Conservation (phyloP, 2,113 vertebrate species). For the Corydoras sp. region DNA sequence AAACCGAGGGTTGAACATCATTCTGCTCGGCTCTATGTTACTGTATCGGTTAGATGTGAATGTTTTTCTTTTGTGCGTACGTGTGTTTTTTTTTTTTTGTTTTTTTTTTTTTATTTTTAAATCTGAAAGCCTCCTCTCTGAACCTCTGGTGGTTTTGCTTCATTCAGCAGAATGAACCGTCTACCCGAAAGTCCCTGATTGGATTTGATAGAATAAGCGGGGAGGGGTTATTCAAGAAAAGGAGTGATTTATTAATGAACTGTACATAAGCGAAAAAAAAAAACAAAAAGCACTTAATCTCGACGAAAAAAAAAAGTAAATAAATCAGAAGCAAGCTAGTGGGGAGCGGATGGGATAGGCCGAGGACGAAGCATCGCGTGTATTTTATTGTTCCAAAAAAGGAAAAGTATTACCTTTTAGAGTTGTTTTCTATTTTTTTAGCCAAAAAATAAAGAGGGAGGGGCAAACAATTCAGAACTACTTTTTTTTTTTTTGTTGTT, state of each 20-base stretch:
- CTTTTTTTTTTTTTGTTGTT: slow-evolving; percentile 62
- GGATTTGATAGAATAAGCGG: neutral
- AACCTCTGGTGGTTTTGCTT: slow-evolving; percentile 56
- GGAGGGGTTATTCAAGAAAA: neutral
- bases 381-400: slow-evolving; percentile 60
- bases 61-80: slow-evolving; percentile 30
- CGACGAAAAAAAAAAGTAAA: neutral
- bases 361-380: slow-evolving; percentile 64
- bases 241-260: slow-evolving; percentile 8
- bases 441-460: slow-evolving; percentile 62
- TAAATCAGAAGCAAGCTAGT: neutral
- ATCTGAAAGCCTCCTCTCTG: slow-evolving; percentile 48
- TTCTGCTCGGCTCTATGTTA: slow-evolving; percentile 47
- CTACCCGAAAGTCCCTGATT: neutral
- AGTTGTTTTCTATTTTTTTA: slow-evolving; percentile 65
- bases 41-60: slow-evolving; percentile 54
- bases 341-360: slow-evolving; percentile 43
- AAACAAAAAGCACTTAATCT: slow-evolving; percentile 58
- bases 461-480: slow-evolving; percentile 50
- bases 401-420: slow-evolving; percentile 69
- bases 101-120: slow-evolving; percentile 20
- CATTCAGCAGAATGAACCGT: slow-evolving; percentile 20
- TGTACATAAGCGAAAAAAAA: slow-evolving; percentile 54
- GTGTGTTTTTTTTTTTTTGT: slow-evolving; percentile 29
- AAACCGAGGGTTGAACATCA: slow-evolving; percentile 23